Base-by-base conservation (phyloP, 2,888 invertebrate genomes). In the Caenorhabditis zanzibari region DNA sequence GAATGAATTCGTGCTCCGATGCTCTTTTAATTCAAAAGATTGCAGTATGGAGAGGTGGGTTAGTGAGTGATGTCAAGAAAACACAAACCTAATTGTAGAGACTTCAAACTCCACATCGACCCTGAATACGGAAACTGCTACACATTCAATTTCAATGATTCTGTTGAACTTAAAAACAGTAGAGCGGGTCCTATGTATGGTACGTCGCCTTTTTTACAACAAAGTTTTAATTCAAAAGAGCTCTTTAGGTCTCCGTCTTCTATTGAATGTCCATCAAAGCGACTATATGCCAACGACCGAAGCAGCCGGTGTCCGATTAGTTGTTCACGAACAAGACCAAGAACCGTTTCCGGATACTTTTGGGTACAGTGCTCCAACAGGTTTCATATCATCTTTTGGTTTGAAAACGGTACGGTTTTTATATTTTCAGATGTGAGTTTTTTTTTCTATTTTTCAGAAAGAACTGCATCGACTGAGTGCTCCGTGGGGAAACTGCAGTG, bases 221-320 rank as follows among this genome's bases (percentile, higher is more conserved):
- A n/a, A n/a, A n/a, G n/a, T n/a, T n/a, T n/a, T n/a, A n/a, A n/a
- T n/a, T n/a, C n/a, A n/a, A n/a, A n/a, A n/a, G n/a, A n/a, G 4
- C 7, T 6, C n/a, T 28, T 47, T 1, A 84, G 92, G 92, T 56
- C 83, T 92, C 22, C 88, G 92, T 6, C 80, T 92, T 19, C 81
- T 92, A 28, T 81, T 92, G 14, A 90, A 92, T 81, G 92, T 92
- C 7, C 91, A 92, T 73, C 92, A 92, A 73, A 86, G 88, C 47
- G 92, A 92, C 63, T 92, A 92, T 82, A 86, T 92, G 85, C 91
- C 92, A 26, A 91, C 90, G 0, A 92, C 92, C 0, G 92, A 92
- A 86, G 91, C 91, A 6, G 92, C 92, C 1, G 92, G 92, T 14
- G 90, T 90, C 4, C 74, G 89, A 44, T 64, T 90, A 5, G 88